These are phyloP conservation scores for Amphiprion percula DNA, from an alignment of 2,113 vertebrate genomes.

Conservation along the genomic window DNA sequence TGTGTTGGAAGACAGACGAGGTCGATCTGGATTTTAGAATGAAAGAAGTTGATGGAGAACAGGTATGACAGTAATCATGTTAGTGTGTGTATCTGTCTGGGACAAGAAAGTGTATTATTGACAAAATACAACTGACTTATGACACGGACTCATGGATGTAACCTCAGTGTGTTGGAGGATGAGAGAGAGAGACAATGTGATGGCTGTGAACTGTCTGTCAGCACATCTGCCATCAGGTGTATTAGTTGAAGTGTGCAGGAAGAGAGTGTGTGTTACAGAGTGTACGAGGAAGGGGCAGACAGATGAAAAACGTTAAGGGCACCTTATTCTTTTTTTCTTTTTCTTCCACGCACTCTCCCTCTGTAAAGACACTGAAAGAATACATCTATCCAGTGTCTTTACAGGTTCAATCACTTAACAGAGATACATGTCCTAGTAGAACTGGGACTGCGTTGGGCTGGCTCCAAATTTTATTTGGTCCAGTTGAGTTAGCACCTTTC, in stretches of 20 bases:
- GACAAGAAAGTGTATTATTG: constrained; percentile 27
- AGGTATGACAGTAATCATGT: constrained; percentile 35
- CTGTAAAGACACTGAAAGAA: no score
- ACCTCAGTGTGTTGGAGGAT: constrained; percentile 5
- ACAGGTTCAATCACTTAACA: no score
- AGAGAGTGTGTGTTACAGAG: constrained; percentile 48
- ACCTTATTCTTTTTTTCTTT: not conserved
- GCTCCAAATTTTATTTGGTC: no score
- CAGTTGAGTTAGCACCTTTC: no score
- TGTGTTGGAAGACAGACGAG: constrained; percentile 6
- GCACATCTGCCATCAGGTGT: constrained; percentile 55
- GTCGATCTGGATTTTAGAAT: constrained; percentile 17
- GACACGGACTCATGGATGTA: constrained; percentile 18
- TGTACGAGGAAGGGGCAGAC: constrained; percentile 23
- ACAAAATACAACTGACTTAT: constrained; percentile 49
- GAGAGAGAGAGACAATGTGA: constrained; percentile 9
- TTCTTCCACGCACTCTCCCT: no score
- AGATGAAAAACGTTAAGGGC: constrained; percentile 18
- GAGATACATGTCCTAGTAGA: no score
- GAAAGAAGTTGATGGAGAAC: constrained; percentile 41
- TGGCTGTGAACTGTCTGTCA: constrained; percentile 64
- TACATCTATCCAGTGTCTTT: no score
- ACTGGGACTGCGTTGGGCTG: no score
- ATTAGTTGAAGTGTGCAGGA: constrained; percentile 26
- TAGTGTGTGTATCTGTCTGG: constrained; percentile 11